Base-by-base conservation (phyloP, 2,888 invertebrate genomes). In the Sesia apiformis region DNA sequence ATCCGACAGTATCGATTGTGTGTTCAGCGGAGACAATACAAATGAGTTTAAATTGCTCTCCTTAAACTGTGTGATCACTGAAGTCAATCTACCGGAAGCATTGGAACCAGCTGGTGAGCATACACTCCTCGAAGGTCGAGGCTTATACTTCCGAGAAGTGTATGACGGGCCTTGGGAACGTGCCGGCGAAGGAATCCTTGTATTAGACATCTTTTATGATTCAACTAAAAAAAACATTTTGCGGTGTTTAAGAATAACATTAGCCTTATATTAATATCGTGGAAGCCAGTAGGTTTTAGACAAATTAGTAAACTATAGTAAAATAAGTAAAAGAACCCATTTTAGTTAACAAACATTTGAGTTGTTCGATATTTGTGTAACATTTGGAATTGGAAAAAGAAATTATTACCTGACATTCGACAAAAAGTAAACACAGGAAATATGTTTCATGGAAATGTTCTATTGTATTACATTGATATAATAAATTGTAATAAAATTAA, bases 1-100 rank as follows among this genome's bases (percentile, higher is more conserved):
- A 60, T 88, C 86, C 46, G 74, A 69, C 41, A 88, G 56, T 4
- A 88, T 67, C 46, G 86, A 87, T 46, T 59, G 63, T 52, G 78
- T 68, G 40, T 62, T 71, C 52, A 82, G 51, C 0, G 84, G 84
- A 4, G 86, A 84, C 1, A 79, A 39, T n/a, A 60, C 61, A 62
- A 80, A 77, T 0, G 78, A 74, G 3, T 75, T 68, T 60, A 69
- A 65, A 38, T 72, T 61, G 8, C 64, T 64, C 38, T 75, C 71
- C 58, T 64, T 70, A 39, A 69, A 71, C 53, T 70, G 64, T 39
- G 73, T 70, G 40, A 81, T 63, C 3, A 83, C 53, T 3, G 75
- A 61, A 3, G 80, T 76, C 4, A 84, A 71, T 53, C 74, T 74
- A 4, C 66, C 65, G 4, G 84, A 74, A 5, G 61, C 60, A 4